These are phyloP conservation scores for Stichodactyla helianthus DNA, from an alignment of 64 coral and sea anemone species.

Conservation along the genomic window DNA sequence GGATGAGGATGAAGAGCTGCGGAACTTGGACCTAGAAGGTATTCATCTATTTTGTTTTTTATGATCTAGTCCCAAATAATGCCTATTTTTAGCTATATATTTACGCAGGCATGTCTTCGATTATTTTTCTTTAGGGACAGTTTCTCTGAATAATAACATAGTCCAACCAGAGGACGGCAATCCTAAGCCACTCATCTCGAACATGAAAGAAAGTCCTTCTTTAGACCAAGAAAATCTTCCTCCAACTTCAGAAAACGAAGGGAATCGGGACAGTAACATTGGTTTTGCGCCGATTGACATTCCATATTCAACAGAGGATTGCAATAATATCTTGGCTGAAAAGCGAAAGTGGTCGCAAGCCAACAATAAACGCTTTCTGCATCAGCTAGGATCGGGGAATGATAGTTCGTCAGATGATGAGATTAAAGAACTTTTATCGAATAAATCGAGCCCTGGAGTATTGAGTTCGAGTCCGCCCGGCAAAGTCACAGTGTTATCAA, in stretches of 20 bases:
- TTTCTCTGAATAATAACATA: conserved; percentile 27
- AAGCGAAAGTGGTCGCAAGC: conserved; percentile 99
- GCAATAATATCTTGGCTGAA: conserved; percentile 50
- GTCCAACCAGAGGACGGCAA: neutral
- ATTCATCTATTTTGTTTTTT: neutral
- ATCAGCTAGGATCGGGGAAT: conserved; percentile 70
- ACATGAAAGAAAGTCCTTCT: conserved; percentile 54
- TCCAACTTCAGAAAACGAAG: conserved; percentile 29
- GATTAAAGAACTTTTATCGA: conserved; percentile 91
- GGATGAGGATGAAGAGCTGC: conserved; percentile 80
- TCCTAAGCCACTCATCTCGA: conserved; percentile 12
- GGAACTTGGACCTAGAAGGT: conserved; percentile 65
- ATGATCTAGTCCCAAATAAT: neutral
- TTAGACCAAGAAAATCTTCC: conserved; percentile 48
- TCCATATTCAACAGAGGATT: neutral
- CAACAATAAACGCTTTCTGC: conserved; percentile 56
- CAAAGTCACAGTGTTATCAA: conserved; percentile 83
- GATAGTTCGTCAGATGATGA: conserved; percentile 99
- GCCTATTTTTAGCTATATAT: conserved; percentile 15
- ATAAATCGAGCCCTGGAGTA: conserved; percentile 41
- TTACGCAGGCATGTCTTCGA: neutral
- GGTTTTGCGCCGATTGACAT: conserved; percentile 41
- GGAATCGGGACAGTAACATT: conserved; percentile 3
- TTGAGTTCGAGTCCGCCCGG: conserved; percentile 81
- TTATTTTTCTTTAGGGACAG: neutral